These are phyloP conservation scores for Synergus umbraculus DNA, from an alignment of 2,888 invertebrate species.

Conservation along the genomic window DNA sequence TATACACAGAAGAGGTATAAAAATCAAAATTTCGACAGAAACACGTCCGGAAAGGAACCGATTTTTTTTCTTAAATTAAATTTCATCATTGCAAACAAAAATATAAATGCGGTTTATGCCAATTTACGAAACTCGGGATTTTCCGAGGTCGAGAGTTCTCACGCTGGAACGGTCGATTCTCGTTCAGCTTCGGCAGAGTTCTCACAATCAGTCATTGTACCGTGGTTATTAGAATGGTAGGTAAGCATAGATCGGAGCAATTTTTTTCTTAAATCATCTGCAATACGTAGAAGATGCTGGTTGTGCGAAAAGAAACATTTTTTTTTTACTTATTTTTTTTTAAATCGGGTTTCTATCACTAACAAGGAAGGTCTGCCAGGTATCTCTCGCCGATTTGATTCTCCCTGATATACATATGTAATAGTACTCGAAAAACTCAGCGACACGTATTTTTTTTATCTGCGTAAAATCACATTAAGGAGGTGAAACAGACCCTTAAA, in stretches of 20 bases:
- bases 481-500: too few species aligned
- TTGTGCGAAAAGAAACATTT: background rate
- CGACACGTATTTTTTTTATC: too few species aligned
- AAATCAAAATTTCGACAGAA: background rate
- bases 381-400: too few species aligned
- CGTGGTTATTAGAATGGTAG: constrained; percentile 25
- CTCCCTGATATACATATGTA: too few species aligned
- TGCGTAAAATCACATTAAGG: too few species aligned
- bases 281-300: background rate
- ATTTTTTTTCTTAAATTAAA: background rate
- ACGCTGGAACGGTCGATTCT: constrained; percentile 34
- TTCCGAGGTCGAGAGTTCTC: constrained; percentile 24
- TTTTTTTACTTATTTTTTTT: too few species aligned
- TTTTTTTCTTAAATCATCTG: background rate
- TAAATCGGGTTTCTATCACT: too few species aligned
- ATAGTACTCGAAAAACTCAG: too few species aligned
- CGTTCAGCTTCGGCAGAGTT: constrained; percentile 26
- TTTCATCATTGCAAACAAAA: background rate
- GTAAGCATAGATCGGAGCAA: constrained; percentile 15
- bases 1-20: background rate
- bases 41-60: background rate
- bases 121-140: constrained; percentile 23
- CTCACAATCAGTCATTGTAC: constrained; percentile 24
- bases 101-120: background rate
- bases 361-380: too few species aligned